Percentiles rank a stretch among this genome's conserved stretches.
These are phyloP conservation scores for Zygaena filipendulae DNA, from an alignment of 2,888 invertebrate species.

Conservation along the genomic window DNA sequence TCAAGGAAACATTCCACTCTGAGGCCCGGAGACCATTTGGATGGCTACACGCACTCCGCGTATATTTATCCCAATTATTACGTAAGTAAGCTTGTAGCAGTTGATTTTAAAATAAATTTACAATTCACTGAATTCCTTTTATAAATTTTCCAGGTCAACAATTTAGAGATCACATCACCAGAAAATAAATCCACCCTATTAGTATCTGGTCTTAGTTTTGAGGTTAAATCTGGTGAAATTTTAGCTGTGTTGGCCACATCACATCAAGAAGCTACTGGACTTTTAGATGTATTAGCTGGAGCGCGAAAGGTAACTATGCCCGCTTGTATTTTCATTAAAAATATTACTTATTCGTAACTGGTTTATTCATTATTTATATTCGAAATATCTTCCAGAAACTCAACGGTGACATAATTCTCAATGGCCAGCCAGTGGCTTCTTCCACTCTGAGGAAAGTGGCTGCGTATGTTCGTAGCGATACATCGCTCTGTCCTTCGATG, in stretches of 20 bases:
- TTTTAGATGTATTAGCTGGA: slow-evolving; percentile 89
- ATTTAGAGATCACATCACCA: slow-evolving; percentile 71
- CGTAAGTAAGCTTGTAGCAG: slow-evolving; percentile 36
- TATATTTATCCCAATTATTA: slow-evolving; percentile 74
- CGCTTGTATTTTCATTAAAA: not conserved
- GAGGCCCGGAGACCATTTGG: slow-evolving; percentile 65
- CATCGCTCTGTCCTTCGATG: slow-evolving; percentile 84
- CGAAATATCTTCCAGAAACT: slow-evolving; percentile 53
- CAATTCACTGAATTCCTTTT: too few species aligned
- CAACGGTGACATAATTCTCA: slow-evolving; percentile 84
- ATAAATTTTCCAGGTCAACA: slow-evolving; percentile 70
- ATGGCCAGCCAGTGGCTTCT: slow-evolving; percentile 84
- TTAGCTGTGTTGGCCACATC: slow-evolving; percentile 91
- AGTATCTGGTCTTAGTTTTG: slow-evolving; percentile 83
- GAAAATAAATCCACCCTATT: slow-evolving; percentile 66
- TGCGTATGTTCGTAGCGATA: slow-evolving; percentile 80
- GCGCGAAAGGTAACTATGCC: slow-evolving; percentile 66
- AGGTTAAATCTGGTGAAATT: slow-evolving; percentile 91
- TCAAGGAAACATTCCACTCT: slow-evolving; percentile 67
- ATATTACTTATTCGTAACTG: not conserved
- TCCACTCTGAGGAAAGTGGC: slow-evolving; percentile 76
- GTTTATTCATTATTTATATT: too few species aligned
- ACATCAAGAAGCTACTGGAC: slow-evolving; percentile 85
- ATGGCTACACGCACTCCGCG: slow-evolving; percentile 63
- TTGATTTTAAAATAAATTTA: slow-evolving; percentile 1